Conservation (phyloP, 2,888 invertebrate species). For the Diaprepes abbreviatus region DNA sequence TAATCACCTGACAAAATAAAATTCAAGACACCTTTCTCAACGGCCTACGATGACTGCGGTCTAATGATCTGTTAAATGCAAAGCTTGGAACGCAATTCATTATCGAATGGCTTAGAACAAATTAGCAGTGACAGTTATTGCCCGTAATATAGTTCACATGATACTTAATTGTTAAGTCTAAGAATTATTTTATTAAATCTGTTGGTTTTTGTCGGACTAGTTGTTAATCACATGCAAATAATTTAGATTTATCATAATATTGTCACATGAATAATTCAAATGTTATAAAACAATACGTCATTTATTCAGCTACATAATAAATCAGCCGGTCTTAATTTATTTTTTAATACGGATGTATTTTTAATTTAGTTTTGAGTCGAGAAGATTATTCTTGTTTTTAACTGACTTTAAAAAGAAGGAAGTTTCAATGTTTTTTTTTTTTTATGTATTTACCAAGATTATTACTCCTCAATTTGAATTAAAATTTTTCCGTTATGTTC, state of each 20-base stretch:
- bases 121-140: conserved; percentile 3
- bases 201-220: background rate
- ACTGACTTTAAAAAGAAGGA: no score
- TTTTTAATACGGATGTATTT: no score
- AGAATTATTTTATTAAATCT: background rate
- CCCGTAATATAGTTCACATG: conserved; percentile 3
- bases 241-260: background rate
- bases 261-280: background rate
- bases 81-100: background rate
- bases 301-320: no score
- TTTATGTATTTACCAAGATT: no score
- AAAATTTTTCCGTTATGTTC: no score
- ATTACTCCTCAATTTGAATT: no score
- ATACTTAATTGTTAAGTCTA: conserved; percentile 2
- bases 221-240: background rate
- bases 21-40: background rate
- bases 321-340: no score
- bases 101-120: background rate
- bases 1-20: background rate
- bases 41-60: background rate
- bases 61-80: conserved; percentile 15
- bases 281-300: no score
- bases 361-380: no score
- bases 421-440: no score
- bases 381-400: no score